A percentile compares a stretch with the other conserved stretches of the same genome.
These are phyloP conservation scores for Icerya purchasi DNA, from an alignment of 2,888 invertebrate genomes.

Conservation along the genomic window DNA sequence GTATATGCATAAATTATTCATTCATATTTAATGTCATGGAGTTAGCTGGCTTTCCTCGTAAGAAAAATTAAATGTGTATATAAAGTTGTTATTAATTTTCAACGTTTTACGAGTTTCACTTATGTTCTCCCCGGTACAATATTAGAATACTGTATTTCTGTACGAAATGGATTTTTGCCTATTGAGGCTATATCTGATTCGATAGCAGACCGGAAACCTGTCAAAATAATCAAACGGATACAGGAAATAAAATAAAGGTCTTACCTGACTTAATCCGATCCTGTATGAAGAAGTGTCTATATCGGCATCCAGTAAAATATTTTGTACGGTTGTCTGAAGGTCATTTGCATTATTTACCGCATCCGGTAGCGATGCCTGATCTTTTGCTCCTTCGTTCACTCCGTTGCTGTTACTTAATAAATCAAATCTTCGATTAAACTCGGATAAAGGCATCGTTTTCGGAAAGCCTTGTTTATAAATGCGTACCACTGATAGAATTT, in stretches of 20 bases:
- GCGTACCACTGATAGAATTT: slow-evolving; percentile 69
- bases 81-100: too few relatives aligned
- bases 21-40: too few relatives aligned
- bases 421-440: slow-evolving; percentile 68
- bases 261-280: slow-evolving; percentile 79
- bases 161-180: too few relatives aligned
- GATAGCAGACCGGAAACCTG: slow-evolving; percentile 11
- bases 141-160: too few relatives aligned
- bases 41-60: too few relatives aligned
- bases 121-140: too few relatives aligned
- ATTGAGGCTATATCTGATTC: too few relatives aligned
- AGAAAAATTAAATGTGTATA: too few relatives aligned
- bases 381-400: slow-evolving; percentile 22
- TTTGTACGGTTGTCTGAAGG: slow-evolving; percentile 50
- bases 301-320: slow-evolving; percentile 62
- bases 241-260: slow-evolving; percentile 21
- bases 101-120: too few relatives aligned
- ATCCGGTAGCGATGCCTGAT: neutral
- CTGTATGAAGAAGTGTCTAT: slow-evolving; percentile 67
- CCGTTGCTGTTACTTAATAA: slow-evolving; percentile 29
- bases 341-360: slow-evolving; percentile 24
- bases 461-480: slow-evolving; percentile 87
- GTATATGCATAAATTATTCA: too few relatives aligned
- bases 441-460: slow-evolving; percentile 66
- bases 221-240: too few relatives aligned